A percentile compares a stretch with the other conserved stretches of the same genome.
Conservation (phyloP, 2,797 vertebrate genomes). For the Tarsius wallacei region DNA sequence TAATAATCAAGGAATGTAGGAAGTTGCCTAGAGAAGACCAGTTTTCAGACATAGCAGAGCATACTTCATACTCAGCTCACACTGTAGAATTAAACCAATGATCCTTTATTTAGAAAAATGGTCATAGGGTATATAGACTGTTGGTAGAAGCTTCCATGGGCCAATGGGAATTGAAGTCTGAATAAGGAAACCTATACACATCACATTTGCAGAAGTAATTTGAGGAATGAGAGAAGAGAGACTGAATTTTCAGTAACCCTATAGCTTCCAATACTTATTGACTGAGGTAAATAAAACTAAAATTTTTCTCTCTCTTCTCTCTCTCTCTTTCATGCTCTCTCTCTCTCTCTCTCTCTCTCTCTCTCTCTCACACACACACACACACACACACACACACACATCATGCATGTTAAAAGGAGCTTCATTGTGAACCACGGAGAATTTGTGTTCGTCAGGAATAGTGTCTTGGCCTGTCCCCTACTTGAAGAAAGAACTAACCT, state of each 20-base stretch:
- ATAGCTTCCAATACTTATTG: background rate
- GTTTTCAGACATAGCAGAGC: slow-evolving; percentile 46
- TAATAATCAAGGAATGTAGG: background rate
- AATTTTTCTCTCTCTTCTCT: background rate
- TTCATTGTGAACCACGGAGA: background rate
- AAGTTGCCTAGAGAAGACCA: background rate
- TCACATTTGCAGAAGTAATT: slow-evolving; percentile 18
- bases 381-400: background rate
- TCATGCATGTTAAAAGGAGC: background rate
- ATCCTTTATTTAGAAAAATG: slow-evolving; percentile 60
- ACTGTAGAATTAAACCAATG: slow-evolving; percentile 16
- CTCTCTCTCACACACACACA: no score
- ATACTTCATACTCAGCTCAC: background rate
- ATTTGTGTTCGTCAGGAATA: background rate
- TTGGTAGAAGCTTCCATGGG: slow-evolving; percentile 15
- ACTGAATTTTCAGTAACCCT: slow-evolving; percentile 59
- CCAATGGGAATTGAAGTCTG: slow-evolving; percentile 8
- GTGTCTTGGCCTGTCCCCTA: background rate
- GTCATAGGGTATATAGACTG: background rate
- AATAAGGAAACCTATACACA: slow-evolving; percentile 33
- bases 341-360: background rate
- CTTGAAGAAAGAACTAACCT: slow-evolving; percentile 13
- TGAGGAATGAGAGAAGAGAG: slow-evolving; percentile 34
- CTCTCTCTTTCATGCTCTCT: background rate
- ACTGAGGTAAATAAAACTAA: slow-evolving; percentile 40